These are phyloP conservation scores for Bombus confusus DNA, from an alignment of 1,140 invertebrate species.

Conservation along the genomic window DNA sequence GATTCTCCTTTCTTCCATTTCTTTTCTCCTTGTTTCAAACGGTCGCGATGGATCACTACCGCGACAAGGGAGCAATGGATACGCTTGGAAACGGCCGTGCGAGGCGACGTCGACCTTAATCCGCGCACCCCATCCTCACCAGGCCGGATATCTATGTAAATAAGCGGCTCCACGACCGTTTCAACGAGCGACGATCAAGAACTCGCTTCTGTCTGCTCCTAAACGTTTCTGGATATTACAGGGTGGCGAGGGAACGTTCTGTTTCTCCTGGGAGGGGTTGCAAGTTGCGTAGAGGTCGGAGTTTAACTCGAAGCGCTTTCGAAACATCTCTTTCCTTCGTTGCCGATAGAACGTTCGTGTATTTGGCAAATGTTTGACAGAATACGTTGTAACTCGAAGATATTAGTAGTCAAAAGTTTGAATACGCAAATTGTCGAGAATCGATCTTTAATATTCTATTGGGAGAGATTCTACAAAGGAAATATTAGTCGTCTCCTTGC, in stretches of 20 bases:
- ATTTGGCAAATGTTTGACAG: too few species aligned
- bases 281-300: background rate
- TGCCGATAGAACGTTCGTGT: background rate
- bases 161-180: background rate
- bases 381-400: too few species aligned
- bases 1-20: background rate
- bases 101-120: conserved; percentile 28
- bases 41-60: background rate
- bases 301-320: background rate
- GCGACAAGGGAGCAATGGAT: conserved; percentile 19
- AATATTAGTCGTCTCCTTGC: background rate
- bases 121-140: background rate
- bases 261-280: background rate
- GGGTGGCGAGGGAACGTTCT: background rate
- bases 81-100: background rate
- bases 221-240: background rate
- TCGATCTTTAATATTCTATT: background rate
- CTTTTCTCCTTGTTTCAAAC: too few species aligned
- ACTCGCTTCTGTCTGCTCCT: background rate
- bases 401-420: too few species aligned
- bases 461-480: background rate
- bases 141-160: conserved; percentile 27
- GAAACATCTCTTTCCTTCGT: background rate
- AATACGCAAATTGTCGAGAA: too few species aligned
- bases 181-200: background rate